Conservation (phyloP, 2,888 invertebrate genomes). For the Lepidochrysops patricia region DNA sequence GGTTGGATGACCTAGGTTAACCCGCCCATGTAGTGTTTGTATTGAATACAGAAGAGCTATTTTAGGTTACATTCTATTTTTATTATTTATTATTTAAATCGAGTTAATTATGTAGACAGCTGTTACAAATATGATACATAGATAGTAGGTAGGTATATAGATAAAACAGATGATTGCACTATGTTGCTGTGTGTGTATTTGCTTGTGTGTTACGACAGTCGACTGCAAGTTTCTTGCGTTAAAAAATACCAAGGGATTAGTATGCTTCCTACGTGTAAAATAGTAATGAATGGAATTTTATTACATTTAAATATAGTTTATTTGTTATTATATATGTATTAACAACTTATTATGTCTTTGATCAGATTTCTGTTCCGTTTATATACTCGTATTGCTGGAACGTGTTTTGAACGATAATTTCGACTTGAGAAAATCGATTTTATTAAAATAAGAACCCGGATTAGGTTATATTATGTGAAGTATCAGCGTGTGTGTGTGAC, state of each 20-base stretch:
- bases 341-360: conserved; percentile 14
- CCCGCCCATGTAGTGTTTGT: conserved; percentile 43
- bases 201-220: conserved; percentile 30
- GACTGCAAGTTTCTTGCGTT: not conserved
- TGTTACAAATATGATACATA: conserved; percentile 31
- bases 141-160: conserved; percentile 16
- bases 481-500: not conserved
- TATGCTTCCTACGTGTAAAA: not conserved
- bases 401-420: no score
- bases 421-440: no score
- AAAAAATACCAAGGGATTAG: conserved; percentile 22
- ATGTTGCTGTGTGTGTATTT: conserved; percentile 32
- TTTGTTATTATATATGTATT: conserved; percentile 28
- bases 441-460: no score
- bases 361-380: not conserved
- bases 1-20: conserved; percentile 64
- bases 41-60: conserved; percentile 45
- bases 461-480: no score
- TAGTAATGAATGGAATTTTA: conserved; percentile 6
- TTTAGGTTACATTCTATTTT: conserved; percentile 56
- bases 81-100: conserved; percentile 32
- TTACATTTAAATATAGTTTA: not conserved
- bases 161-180: conserved; percentile 16
- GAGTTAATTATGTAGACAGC: conserved; percentile 28
- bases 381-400: not conserved